Evolutionary conservation across 2,797 vertebrate species (phyloP).

Genomic region (Chelon labrosus): DNA sequence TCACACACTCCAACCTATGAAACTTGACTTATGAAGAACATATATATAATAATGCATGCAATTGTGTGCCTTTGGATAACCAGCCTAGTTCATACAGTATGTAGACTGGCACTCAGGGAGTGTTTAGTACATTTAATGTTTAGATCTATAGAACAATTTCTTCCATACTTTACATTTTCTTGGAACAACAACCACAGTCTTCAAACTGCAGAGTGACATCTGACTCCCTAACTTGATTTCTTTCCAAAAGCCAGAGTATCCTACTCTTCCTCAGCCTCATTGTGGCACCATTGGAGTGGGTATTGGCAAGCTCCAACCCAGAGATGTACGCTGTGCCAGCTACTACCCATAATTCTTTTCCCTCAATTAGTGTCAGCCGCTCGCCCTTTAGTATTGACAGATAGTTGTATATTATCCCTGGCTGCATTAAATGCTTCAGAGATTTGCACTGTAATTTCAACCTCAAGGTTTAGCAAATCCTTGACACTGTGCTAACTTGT

Average conservation of each 20-base stretch:
- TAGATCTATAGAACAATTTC: slow-evolving; percentile 19
- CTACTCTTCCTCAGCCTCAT: slow-evolving; percentile 52
- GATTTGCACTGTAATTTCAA: slow-evolving; percentile 82
- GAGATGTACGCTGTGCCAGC: slow-evolving; percentile 81
- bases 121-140: neutral
- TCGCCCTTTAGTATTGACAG: slow-evolving; percentile 86
- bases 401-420: slow-evolving; percentile 90
- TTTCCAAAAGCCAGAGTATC: slow-evolving; percentile 58
- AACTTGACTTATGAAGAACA: neutral
- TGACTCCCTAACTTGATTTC: slow-evolving; percentile 53
- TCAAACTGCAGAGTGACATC: slow-evolving; percentile 35
- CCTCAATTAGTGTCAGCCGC: slow-evolving; percentile 91
- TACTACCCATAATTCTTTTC: slow-evolving; percentile 91
- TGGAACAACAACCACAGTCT: slow-evolving; percentile 51
- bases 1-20: too few relatives aligned
- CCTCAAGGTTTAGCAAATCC: slow-evolving; percentile 71
- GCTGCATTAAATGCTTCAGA: slow-evolving; percentile 80
- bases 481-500: slow-evolving; percentile 68
- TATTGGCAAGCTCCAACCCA: slow-evolving; percentile 59
- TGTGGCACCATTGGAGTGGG: slow-evolving; percentile 66
- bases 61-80: too few relatives aligned
- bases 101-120: neutral
- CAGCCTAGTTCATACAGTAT: neutral
- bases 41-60: too few relatives aligned
- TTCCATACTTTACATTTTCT: slow-evolving; percentile 35